phyloP scores from a whole-genome alignment of 2,797 vertebrate species.

The Pelodytes ibericus region DNA sequence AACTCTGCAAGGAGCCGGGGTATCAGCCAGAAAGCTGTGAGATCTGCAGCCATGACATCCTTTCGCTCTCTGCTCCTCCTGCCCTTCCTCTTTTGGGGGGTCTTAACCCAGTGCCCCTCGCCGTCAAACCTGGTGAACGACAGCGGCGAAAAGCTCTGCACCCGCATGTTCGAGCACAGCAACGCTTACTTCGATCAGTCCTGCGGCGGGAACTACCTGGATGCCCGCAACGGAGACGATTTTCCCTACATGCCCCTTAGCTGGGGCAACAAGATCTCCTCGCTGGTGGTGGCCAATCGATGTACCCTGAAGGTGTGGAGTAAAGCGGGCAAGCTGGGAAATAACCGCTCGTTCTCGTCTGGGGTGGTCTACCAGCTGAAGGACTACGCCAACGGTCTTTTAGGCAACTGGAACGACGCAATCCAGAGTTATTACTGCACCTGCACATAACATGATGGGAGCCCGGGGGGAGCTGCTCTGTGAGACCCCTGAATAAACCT shows the following conservation, averaged over 20 bases:
- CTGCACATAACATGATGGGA: conserved; percentile 56
- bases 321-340: conserved; percentile 59
- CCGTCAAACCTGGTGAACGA: conserved; percentile 20
- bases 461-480: background rate
- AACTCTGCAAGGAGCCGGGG: background rate
- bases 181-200: conserved; percentile 72
- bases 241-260: conserved; percentile 63
- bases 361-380: conserved; percentile 68
- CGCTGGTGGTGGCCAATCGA: conserved; percentile 69
- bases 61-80: conserved; percentile 16
- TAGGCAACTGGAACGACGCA: conserved; percentile 68
- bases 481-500: background rate
- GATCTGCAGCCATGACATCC: conserved; percentile 9
- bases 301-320: conserved; percentile 75
- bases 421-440: conserved; percentile 72
- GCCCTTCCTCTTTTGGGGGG: conserved; percentile 23
- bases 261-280: conserved; percentile 66
- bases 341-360: conserved; percentile 35
- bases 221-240: conserved; percentile 52
- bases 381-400: conserved; percentile 66
- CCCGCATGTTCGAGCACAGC: conserved; percentile 71
- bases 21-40: background rate
- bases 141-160: conserved; percentile 65
- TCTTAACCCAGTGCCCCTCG: background rate
- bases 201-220: conserved; percentile 62